A percentile compares a stretch with the other conserved stretches of the same genome.
Evolutionary conservation across 2,113 vertebrate genomes (phyloP).

Genomic region (Lepisosteus osseus): DNA sequence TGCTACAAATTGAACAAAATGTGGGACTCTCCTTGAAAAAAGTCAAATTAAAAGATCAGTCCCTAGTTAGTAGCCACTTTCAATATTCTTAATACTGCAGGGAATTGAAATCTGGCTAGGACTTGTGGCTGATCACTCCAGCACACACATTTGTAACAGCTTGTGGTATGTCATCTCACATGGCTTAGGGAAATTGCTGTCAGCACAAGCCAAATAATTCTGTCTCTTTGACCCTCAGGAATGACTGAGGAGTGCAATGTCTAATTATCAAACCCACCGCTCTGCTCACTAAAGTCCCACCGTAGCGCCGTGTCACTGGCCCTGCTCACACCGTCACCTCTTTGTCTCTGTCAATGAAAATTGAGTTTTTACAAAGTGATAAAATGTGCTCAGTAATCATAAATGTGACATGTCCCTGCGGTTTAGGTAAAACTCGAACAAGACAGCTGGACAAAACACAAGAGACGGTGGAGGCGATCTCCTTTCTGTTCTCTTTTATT

Average conservation of each 20-base stretch:
- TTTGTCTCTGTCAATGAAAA: constrained; percentile 58
- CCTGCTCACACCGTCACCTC: constrained; percentile 62
- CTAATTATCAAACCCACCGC: constrained; percentile 81
- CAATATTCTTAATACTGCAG: constrained; percentile 75
- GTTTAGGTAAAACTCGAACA: constrained; percentile 24
- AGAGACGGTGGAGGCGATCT: constrained; percentile 3
- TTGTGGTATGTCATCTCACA: constrained; percentile 78
- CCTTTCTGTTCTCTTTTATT: constrained; percentile 7
- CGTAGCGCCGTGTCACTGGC: constrained; percentile 54
- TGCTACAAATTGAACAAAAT: constrained; percentile 64
- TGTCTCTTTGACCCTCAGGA: constrained; percentile 68
- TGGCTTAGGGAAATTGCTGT: constrained; percentile 85
- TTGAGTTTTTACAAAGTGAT: constrained; percentile 69
- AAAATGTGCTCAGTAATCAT: constrained; percentile 64
- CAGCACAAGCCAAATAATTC: constrained; percentile 83
- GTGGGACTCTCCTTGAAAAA: constrained; percentile 57
- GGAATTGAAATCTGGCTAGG: constrained; percentile 65
- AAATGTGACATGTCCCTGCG: constrained; percentile 54
- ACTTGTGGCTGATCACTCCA: constrained; percentile 52
- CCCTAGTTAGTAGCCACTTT: constrained; percentile 73
- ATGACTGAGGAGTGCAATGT: constrained; percentile 69
- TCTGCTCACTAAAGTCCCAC: constrained; percentile 60
- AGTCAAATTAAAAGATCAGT: constrained; percentile 79
- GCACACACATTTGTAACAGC: constrained; percentile 79
- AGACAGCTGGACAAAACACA: constrained; percentile 17